Evolutionary conservation across 2,113 vertebrate species (phyloP), one percentile per base, ranked within the genome.

Genomic region (Phrynosoma platyrhinos): DNA sequence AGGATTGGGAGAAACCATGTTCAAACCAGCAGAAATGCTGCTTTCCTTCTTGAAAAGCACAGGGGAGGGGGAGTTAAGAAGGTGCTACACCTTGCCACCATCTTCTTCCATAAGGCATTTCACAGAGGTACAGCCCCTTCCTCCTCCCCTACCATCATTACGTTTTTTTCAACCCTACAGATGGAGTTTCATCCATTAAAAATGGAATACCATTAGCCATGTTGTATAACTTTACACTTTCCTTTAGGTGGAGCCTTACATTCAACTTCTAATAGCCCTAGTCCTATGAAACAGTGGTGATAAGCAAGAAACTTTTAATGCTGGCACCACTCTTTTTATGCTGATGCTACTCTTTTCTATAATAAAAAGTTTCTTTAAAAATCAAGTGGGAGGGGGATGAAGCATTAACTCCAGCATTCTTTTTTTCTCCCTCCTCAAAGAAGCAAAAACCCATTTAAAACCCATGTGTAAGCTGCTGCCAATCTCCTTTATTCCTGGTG

Each of bases 371-470:
- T n/a, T 93, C 85, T 62, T 62, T 62, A 16, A 91, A 91, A 78
- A 90, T 90, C 81, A 83, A 86, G 87, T 90, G 90, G 78, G 89
- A 87, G 88, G 92, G 79, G 90, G 91, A 91, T 91, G 85, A 90
- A 30, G 91, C 91, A 84, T 91, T 94, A 88, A 89, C 84, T 92
- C 83, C 87, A 82, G 92, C 87, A 88, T 91, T 12, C 77, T 79
- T 84, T 64, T 52, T 90, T 90, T 32, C 2, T 4, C 30, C 81
- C 84, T 78, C 79, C 23, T 89, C 87, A 89, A 89, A 90, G 85
- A 91, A 95, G 91, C 58, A 90, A 94, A 94, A 88, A 78, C 79
- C 66, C 91, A 90, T 92, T 87, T 94, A 94, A 95, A 95, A 92
- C 85, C 88, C 91, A 89, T 23, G 4, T 91, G 89, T 92, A 91